Conservation (phyloP, 2,113 vertebrate species). For the Apteryx owenii region DNA sequence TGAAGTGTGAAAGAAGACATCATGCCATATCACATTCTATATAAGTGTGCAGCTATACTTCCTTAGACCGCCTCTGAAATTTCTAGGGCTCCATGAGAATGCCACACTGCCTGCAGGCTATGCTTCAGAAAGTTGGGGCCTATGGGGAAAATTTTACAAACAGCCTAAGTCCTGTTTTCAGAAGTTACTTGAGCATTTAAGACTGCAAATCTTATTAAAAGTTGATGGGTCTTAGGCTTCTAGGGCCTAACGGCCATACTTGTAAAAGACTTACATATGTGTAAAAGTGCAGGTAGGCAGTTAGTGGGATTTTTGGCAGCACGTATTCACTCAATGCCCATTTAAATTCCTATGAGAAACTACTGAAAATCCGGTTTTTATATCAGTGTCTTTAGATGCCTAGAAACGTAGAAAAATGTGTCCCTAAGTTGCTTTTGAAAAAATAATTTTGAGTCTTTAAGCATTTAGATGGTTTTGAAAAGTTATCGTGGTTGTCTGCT, state of each 20-base stretch:
- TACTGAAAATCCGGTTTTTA: neutral
- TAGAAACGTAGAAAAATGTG: neutral
- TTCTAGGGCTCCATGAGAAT: neutral
- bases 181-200: conserved; percentile 17
- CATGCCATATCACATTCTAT: too few relatives aligned
- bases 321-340: rapidly evolving
- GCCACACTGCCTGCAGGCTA: neutral
- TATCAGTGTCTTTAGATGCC: neutral
- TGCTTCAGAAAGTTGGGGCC: neutral
- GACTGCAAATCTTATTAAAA: conserved; percentile 28
- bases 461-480: neutral
- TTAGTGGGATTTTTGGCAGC: conserved; percentile 1
- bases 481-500: rapidly evolving
- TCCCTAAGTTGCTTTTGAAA: neutral
- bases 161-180: neutral
- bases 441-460: neutral
- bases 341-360: neutral
- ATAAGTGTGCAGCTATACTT: rapidly evolving
- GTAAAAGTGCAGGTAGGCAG: neutral
- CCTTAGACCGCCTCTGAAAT: neutral
- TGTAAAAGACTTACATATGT: neutral
- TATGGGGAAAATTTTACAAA: neutral
- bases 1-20: neutral
- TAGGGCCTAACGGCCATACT: neutral
- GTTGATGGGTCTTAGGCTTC: conserved; percentile 20